phyloP scores from a whole-genome alignment of 2,113 vertebrate species.

The Motacilla tschutschensis region DNA sequence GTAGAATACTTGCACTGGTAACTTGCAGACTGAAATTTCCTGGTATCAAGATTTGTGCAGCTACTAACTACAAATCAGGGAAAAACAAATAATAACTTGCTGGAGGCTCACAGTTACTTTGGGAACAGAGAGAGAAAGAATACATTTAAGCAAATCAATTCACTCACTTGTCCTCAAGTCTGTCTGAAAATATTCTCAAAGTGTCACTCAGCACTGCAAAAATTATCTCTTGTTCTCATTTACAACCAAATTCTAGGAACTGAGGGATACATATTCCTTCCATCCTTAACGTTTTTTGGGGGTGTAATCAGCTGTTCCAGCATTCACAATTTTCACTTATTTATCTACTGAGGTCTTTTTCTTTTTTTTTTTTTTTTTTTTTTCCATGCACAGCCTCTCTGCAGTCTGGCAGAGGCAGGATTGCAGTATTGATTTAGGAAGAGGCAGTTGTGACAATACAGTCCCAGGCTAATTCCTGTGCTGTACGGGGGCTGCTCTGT shows the following conservation, averaged over 20 bases:
- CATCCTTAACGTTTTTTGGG: background rate
- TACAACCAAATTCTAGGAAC: background rate
- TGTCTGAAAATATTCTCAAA: constrained; percentile 42
- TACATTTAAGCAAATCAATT: constrained; percentile 8
- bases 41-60: background rate
- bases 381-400: background rate
- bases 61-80: background rate
- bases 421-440: constrained; percentile 26
- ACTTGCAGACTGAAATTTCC: background rate
- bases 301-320: background rate
- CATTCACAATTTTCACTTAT: background rate
- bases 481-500: background rate
- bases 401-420: background rate
- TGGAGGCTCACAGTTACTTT: constrained; percentile 7
- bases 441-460: background rate
- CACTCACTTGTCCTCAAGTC: constrained; percentile 17
- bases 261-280: background rate
- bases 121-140: background rate
- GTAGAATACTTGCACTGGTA: background rate
- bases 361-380: no score
- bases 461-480: background rate
- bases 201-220: constrained; percentile 9
- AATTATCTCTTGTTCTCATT: constrained; percentile 44
- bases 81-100: constrained; percentile 29
- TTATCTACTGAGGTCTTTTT: background rate